A percentile compares a stretch with the other conserved stretches of the same genome.
phyloP scores from a whole-genome alignment of 2,113 vertebrate species.

The Gobio gobio region DNA sequence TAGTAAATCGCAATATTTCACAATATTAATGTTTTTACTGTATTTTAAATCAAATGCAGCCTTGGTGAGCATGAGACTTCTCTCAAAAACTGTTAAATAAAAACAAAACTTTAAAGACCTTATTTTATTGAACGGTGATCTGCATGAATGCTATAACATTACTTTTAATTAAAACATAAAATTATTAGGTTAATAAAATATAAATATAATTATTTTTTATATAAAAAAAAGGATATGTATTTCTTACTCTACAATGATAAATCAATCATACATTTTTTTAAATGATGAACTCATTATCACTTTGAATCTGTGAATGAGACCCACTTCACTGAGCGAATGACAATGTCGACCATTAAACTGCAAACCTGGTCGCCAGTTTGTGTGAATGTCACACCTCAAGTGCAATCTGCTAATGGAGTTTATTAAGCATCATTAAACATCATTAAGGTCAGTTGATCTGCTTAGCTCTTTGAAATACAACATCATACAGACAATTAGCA shows the following conservation, averaged over 20 bases:
- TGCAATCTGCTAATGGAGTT: constrained; percentile 65
- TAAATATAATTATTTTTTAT: too few species aligned
- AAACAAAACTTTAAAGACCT: too few species aligned
- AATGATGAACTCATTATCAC: background rate
- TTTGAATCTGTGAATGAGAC: constrained; percentile 55
- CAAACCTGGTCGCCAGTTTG: constrained; percentile 65
- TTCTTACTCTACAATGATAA: background rate
- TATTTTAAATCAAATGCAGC: too few species aligned
- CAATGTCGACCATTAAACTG: constrained; percentile 23
- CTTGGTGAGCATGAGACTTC: too few species aligned
- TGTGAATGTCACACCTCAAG: constrained; percentile 74
- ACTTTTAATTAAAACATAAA: too few species aligned
- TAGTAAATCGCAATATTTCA: too few species aligned
- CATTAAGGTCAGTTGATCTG: constrained; percentile 47
- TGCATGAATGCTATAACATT: too few species aligned
- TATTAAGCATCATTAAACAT: constrained; percentile 63
- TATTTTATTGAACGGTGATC: too few species aligned
- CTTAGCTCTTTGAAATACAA: constrained; percentile 51
- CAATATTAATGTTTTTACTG: too few species aligned
- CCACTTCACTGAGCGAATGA: constrained; percentile 63
- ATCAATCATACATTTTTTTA: background rate
- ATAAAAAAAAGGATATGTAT: too few species aligned
- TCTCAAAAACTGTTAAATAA: too few species aligned
- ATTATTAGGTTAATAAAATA: too few species aligned
- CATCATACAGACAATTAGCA: background rate